These are phyloP conservation scores for Aleiodes alternator DNA, from an alignment of 2,888 invertebrate genomes.

Conservation along the genomic window DNA sequence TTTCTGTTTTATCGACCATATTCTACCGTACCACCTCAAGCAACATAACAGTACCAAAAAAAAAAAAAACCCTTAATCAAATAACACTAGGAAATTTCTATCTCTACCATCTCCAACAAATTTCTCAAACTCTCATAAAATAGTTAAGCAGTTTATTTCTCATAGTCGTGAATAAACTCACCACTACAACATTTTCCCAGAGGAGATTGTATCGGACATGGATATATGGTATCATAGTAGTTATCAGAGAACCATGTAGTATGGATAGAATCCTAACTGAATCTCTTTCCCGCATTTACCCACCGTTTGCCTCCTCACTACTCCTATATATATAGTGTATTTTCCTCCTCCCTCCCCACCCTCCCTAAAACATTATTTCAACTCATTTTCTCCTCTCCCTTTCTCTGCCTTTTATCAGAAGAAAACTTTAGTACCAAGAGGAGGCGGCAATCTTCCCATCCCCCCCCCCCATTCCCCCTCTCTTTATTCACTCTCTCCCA, in stretches of 20 bases:
- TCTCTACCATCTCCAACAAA: background rate
- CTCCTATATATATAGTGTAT: background rate
- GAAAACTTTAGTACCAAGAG: no score
- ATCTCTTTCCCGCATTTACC: constrained; percentile 63
- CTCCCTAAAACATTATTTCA: constrained; percentile 17
- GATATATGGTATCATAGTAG: constrained; percentile 28
- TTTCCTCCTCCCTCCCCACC: constrained; percentile 40
- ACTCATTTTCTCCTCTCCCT: constrained; percentile 15
- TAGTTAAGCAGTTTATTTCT: constrained; percentile 8
- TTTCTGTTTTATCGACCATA: no score
- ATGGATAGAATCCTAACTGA: constrained; percentile 71
- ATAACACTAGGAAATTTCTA: background rate
- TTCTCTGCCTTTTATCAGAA: background rate
- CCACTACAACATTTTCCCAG: constrained; percentile 12
- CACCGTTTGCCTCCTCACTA: constrained; percentile 47
- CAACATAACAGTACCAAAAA: no score
- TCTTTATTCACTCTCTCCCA: constrained; percentile 53
- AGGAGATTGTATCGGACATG: constrained; percentile 20
- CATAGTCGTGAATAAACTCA: background rate
- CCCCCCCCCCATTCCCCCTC: background rate
- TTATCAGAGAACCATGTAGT: constrained; percentile 46
- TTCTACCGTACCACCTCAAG: no score
- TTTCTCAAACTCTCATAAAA: background rate
- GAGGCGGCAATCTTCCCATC: constrained; percentile 1
- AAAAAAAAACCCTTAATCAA: no score